Evolutionary conservation across 2,113 vertebrate species (phyloP), one percentile per base, ranked within the genome.

Genomic region (Saguinus midas): DNA sequence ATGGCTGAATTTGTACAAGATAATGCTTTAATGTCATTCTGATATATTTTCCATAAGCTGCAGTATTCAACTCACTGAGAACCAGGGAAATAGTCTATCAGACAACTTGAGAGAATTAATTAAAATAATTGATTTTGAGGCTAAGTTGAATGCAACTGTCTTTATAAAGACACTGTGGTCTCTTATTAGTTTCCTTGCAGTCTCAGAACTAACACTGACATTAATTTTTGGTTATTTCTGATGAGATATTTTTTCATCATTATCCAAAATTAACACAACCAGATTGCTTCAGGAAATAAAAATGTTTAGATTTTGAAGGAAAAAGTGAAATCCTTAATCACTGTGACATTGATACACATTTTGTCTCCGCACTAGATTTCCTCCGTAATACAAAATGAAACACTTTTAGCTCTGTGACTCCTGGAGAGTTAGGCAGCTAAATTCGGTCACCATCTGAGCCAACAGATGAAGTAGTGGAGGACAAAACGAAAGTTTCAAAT

Each of bases 251-350:
- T 76, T 93, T 84, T 45, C 48, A 89, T 84, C 35, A 29, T 91
- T 90, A 85, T 73, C 87, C 82, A 76, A 78, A 95, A 93, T 94
- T 35, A 81, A 73, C 13, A 40, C 35, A 91, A 73, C 57, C 58
- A 48, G 35, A 94, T 75, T 80, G 61, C 45, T 87, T 84, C 21
- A 91, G 35, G 61, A 88, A 92, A 90, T 45, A 37, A 45, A 91
- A 95, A 66, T 27, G 13, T 70, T 87, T 89, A 58, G 18, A 58
- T 68, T 85, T 90, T 55, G 27, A 95, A 84, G 40, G 52, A 14
- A 90, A 66, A 45, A 29, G 37, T 85, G 40, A 68, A 57, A 61
- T 48, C n/a, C 43, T 70, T 66, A 57, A 52, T 66, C 64, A 29
- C 35, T 16, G 57, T 25, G 50, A 52, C 50, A 75, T 23, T n/a